Base-by-base conservation (phyloP, 2,888 invertebrate genomes). In the Xestia sexstrigata region DNA sequence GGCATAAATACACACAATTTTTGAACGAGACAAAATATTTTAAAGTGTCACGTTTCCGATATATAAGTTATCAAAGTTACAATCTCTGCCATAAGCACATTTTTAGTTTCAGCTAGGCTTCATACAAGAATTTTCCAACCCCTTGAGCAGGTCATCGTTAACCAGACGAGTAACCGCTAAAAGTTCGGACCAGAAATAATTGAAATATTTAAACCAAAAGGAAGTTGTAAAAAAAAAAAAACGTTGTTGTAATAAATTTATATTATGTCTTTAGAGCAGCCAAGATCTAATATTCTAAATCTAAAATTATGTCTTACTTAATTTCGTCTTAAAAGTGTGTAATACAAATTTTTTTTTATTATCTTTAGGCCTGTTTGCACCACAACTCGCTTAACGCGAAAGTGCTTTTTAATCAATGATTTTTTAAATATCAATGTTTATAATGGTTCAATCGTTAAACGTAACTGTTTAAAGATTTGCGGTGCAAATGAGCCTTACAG, bases 331-430 rank as follows among this genome's bases (percentile, higher is more conserved):
- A 63, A 52, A 63, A 45, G 35, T 52, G 15, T 63, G 17, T 75
- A 63, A 75, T 63, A 75, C 62, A n/a, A 74, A n/a, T n/a, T n/a
- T n/a, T n/a, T n/a, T 30, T 60, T 47, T 30, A n/a, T 47, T 11
- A 35, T 45, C 30, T 65, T 45, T 23, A 17, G 7, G 15, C 15
- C 15, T 26, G 15, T 26, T 58, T 15, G 58, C 26, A 58, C 15
- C 58, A 26, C 26, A 58, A 58, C 13, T 58, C 26, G 13, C 0
- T n/a, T 13, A 26, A 0, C 26, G 2, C 13, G 1, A 20, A 60
- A 20, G 20, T 35, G 30, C 20, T 7, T 35, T 30, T 3, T 17
- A 60, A n/a, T n/a, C n/a, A n/a, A n/a, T n/a, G n/a, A n/a, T n/a
- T n/a, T n/a, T n/a, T n/a, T n/a, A n/a, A n/a, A n/a, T n/a, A n/a